Base-by-base conservation (phyloP, 2,797 vertebrate species). In the Trematomus bernacchii region DNA sequence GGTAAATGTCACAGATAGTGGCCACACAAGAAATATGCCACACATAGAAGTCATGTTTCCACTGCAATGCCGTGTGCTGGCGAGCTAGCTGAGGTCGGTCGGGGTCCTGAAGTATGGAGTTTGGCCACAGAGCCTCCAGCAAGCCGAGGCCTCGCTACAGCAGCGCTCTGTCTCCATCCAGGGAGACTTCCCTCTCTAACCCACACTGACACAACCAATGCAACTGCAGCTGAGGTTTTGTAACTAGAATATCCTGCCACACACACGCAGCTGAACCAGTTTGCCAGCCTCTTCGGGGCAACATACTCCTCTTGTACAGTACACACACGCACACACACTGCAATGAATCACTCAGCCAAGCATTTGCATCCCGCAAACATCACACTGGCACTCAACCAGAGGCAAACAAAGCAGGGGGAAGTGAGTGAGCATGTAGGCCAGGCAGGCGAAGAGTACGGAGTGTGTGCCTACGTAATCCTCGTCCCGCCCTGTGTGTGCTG, bases 291-390 rank as follows among this genome's bases (percentile, higher is more conserved):
- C 85, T 82, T 61, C 30, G 21, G 21, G 74, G 66, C 78, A 77
- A 85, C 78, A 68, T 69, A 83, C 70, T 83, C 42, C 58, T 78
- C 73, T 79, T 72, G 82, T 87, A 86, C 74, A 88, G 81, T 79
- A 33, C 16, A 57, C 30, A 37, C 54, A 57, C 54, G 37, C 54
- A 40, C 54, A 0, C 27, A 55, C 54, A 67, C 71, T 52, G 76
- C 73, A 85, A 89, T 89, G 85, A 94, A 91, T 92, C 89, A 92
- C 83, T 87, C 89, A 84, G 83, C 71, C 79, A 79, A 78, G 87
- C 87, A 86, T 91, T 92, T 92, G 90, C 89, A 91, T 91, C 90
- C 78, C 76, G 73, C 88, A 92, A 91, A 91, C 88, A 91, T 87
- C 85, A 86, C 57, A 76, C 78, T 91, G 90, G 91, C 91, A 85